Evolutionary conservation across 2,113 vertebrate species (phyloP).

Genomic region (Zapus hudsonius): DNA sequence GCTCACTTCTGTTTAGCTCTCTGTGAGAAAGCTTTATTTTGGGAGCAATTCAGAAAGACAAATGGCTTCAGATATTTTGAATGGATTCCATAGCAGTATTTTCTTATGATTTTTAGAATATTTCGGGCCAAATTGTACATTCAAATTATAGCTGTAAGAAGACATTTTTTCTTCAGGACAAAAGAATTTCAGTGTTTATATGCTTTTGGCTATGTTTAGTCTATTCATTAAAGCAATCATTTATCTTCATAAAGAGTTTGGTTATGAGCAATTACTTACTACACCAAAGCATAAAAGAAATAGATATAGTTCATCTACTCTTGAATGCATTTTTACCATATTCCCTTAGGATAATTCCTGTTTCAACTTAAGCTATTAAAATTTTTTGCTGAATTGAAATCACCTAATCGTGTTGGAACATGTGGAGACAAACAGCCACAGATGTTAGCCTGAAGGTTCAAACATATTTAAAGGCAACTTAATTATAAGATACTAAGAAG

Average conservation of each 20-base stretch:
- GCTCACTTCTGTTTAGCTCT: constrained; percentile 71
- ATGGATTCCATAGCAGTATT: neutral
- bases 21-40: constrained; percentile 52
- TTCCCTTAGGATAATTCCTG: constrained; percentile 62
- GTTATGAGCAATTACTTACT: constrained; percentile 23
- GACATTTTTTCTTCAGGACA: neutral
- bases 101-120: constrained; percentile 43
- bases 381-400: constrained; percentile 78
- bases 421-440: constrained; percentile 68
- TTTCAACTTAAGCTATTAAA: constrained; percentile 68
- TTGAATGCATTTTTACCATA: constrained; percentile 52
- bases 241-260: constrained; percentile 54
- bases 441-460: constrained; percentile 74
- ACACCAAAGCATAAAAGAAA: constrained; percentile 53
- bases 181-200: neutral
- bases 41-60: constrained; percentile 74
- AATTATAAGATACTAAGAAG: constrained; percentile 72
- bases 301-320: constrained; percentile 1
- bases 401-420: constrained; percentile 54
- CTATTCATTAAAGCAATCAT: constrained; percentile 25
- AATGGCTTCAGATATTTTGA: constrained; percentile 71
- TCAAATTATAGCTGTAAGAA: neutral
- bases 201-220: neutral
- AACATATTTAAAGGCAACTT: constrained; percentile 74
- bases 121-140: constrained; percentile 5